Evolutionary conservation across 2,113 vertebrate genomes (phyloP).

Genomic region (Caretta caretta): DNA sequence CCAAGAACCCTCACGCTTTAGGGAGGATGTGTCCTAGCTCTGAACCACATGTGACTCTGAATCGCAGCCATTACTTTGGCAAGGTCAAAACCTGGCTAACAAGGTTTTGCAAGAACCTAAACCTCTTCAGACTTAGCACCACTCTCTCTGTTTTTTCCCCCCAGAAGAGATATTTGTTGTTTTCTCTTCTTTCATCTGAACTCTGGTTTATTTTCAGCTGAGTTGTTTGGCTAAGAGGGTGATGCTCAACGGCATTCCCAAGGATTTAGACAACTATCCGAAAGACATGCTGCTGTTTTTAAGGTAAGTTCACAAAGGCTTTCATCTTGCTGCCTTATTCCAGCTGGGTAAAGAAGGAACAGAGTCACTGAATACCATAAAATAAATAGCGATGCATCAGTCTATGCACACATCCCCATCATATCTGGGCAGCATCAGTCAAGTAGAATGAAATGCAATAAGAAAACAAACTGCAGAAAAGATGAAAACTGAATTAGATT

Average conservation of each 20-base stretch:
- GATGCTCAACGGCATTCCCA: neutral
- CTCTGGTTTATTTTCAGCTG: slow-evolving; percentile 55
- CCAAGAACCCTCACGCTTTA: neutral
- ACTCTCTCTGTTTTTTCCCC: accelerated
- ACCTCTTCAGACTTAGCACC: neutral
- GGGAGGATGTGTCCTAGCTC: neutral
- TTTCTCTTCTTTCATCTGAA: neutral
- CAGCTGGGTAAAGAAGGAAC: neutral
- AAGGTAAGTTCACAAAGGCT: slow-evolving; percentile 19
- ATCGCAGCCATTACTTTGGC: neutral
- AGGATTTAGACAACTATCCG: slow-evolving; percentile 65
- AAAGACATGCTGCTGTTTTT: slow-evolving; percentile 68
- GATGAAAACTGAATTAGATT: neutral
- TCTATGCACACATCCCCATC: neutral
- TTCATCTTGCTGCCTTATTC: accelerated
- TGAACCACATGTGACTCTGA: neutral
- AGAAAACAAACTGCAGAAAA: neutral
- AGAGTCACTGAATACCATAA: neutral
- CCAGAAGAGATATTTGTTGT: neutral
- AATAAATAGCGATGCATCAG: neutral
- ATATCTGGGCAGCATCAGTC: neutral
- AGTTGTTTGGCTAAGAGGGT: slow-evolving; percentile 67
- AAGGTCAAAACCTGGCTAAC: neutral
- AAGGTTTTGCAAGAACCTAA: neutral
- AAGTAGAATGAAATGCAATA: neutral